Conservation (phyloP, 2,888 invertebrate genomes). For the Rhagonycha fulva region DNA sequence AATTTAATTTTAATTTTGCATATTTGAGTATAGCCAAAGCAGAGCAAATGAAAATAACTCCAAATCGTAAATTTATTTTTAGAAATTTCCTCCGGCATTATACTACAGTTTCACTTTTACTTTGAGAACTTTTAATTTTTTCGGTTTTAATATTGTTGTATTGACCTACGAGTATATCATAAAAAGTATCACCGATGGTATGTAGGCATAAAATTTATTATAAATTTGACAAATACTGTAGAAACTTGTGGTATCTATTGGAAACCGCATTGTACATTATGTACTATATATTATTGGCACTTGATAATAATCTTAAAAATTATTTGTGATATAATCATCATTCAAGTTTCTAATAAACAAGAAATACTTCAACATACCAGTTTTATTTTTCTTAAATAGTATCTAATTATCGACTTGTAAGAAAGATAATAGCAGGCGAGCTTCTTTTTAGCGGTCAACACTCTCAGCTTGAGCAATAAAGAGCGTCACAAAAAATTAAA, state of each 20-base stretch:
- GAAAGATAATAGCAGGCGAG: not conserved
- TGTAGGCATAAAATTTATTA: too few relatives aligned
- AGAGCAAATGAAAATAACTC: not conserved
- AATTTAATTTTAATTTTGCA: not conserved
- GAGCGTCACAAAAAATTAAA: constrained; percentile 14
- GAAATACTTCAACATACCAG: not conserved
- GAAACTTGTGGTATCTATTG: not conserved
- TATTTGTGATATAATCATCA: not conserved
- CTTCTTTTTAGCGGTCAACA: constrained; percentile 15
- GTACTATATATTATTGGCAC: not conserved
- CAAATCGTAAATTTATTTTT: not conserved
- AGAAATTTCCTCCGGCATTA: not conserved
- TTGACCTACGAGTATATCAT: too few relatives aligned
- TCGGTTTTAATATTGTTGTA: too few relatives aligned
- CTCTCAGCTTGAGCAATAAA: constrained; percentile 16
- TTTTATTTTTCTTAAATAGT: not conserved
- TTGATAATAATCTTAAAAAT: not conserved
- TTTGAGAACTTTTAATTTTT: not conserved
- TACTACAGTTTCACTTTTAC: not conserved
- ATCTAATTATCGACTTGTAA: not conserved
- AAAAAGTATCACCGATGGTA: too few relatives aligned
- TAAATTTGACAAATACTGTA: not conserved
- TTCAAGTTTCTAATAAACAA: not conserved
- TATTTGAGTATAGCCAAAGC: not conserved
- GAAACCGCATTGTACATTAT: not conserved